These are phyloP conservation scores for Himalopsyche phryganea DNA, from an alignment of 1,140 invertebrate genomes.

Conservation along the genomic window DNA sequence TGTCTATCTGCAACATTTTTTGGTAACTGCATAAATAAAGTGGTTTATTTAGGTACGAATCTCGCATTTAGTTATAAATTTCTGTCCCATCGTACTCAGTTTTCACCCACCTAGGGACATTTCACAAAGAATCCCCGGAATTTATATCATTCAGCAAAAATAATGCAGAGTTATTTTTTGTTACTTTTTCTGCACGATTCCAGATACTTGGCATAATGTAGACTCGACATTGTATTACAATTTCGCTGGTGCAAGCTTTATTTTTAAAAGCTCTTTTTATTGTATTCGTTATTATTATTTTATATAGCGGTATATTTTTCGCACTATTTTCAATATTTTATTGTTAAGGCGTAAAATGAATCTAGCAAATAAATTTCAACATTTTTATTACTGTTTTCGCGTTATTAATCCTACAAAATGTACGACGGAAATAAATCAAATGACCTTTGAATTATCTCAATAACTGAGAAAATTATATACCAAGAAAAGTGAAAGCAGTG, in stretches of 20 bases:
- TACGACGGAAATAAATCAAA: no score
- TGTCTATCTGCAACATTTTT: no score
- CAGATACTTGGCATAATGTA: conserved; percentile 1
- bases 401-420: no score
- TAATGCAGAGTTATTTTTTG: conserved; percentile 24
- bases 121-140: conserved; percentile 13
- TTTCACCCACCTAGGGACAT: not conserved
- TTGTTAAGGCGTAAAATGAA: not conserved
- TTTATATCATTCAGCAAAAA: conserved; percentile 23
- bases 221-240: not conserved
- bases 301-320: not conserved
- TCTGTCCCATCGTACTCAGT: not conserved
- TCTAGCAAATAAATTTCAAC: not conserved
- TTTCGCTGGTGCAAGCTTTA: not conserved
- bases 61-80: no score
- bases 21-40: no score
- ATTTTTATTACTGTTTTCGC: no score
- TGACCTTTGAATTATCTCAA: no score
- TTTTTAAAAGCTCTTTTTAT: not conserved
- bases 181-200: not conserved
- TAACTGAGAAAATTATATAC: no score
- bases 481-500: no score
- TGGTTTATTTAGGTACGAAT: no score
- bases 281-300: not conserved
- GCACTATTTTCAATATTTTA: not conserved